These are phyloP conservation scores for Channa argus DNA, from an alignment of 2,113 vertebrate genomes.

Conservation along the genomic window DNA sequence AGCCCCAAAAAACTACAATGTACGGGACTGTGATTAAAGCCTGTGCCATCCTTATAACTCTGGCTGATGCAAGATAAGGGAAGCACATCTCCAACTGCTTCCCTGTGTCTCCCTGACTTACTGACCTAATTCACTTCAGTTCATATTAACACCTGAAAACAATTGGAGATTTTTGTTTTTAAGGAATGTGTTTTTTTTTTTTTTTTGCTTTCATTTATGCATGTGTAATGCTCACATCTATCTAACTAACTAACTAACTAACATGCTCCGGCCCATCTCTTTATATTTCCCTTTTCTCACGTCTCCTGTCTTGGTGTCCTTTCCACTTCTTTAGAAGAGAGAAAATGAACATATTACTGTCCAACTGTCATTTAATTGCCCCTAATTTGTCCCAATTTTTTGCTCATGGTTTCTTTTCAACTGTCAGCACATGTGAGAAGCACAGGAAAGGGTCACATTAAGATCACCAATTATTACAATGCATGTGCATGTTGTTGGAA, in stretches of 20 bases:
- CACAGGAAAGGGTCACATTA: constrained; percentile 55
- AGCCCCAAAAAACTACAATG: constrained; percentile 18
- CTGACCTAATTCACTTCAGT: constrained; percentile 24
- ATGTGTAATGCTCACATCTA: background rate
- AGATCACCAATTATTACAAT: constrained; percentile 12
- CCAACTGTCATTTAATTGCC: constrained; percentile 72
- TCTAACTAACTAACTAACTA: background rate
- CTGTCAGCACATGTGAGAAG: constrained; percentile 64
- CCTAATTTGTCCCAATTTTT: constrained; percentile 77
- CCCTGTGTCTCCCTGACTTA: constrained; percentile 24
- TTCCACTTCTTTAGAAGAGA: constrained; percentile 13
- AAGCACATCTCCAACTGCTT: constrained; percentile 18
- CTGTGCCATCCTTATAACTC: constrained; percentile 16
- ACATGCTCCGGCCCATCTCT: background rate
- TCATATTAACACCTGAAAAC: constrained; percentile 11
- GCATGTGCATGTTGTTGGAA: constrained; percentile 15
- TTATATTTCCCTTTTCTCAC: background rate
- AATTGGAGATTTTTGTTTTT: constrained; percentile 14
- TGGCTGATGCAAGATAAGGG: constrained; percentile 41
- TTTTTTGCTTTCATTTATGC: background rate
- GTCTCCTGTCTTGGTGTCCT: background rate
- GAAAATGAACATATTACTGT: constrained; percentile 58
- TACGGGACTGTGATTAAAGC: constrained; percentile 27
- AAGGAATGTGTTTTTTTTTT: background rate
- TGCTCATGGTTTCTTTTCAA: constrained; percentile 70